Evolutionary conservation across 2,797 vertebrate genomes (phyloP).

Genomic region (Gymnocypris eckloni): DNA sequence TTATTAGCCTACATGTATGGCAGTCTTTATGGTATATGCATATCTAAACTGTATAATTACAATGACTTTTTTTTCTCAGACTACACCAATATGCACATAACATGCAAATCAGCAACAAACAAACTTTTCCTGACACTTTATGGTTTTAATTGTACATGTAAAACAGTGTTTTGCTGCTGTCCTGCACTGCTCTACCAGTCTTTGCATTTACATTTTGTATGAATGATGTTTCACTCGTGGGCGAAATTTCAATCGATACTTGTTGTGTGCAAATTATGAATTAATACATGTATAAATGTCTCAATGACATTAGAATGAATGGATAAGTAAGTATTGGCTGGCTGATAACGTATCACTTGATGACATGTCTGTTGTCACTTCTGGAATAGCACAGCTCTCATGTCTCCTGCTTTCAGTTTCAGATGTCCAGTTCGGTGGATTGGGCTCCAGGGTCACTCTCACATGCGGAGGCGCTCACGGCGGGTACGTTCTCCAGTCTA

Average conservation of each 20-base stretch:
- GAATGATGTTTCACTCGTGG: too few relatives aligned
- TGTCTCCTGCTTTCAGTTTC: slow-evolving; percentile 71
- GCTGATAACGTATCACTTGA: slow-evolving; percentile 15
- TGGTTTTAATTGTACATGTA: neutral
- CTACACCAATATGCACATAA: neutral
- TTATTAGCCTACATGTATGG: neutral
- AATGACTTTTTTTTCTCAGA: neutral
- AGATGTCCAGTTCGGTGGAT: slow-evolving; percentile 73
- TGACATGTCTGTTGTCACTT: neutral
- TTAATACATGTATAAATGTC: too few relatives aligned
- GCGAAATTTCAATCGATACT: too few relatives aligned
- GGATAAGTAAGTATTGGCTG: neutral
- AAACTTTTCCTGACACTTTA: neutral
- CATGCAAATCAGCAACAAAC: neutral
- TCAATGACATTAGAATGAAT: too few relatives aligned
- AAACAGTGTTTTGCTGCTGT: neutral
- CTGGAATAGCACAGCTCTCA: slow-evolving; percentile 20
- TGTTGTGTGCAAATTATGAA: too few relatives aligned
- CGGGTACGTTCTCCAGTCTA: slow-evolving; percentile 68
- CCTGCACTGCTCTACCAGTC: too few relatives aligned
- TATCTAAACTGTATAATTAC: neutral
- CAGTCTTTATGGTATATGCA: neutral
- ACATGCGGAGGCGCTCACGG: slow-evolving; percentile 71
- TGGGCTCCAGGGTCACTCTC: slow-evolving; percentile 79
- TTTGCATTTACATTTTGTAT: too few relatives aligned